These are phyloP conservation scores for Cetoscarus ocellatus DNA, from an alignment of 2,797 vertebrate species.

Conservation along the genomic window DNA sequence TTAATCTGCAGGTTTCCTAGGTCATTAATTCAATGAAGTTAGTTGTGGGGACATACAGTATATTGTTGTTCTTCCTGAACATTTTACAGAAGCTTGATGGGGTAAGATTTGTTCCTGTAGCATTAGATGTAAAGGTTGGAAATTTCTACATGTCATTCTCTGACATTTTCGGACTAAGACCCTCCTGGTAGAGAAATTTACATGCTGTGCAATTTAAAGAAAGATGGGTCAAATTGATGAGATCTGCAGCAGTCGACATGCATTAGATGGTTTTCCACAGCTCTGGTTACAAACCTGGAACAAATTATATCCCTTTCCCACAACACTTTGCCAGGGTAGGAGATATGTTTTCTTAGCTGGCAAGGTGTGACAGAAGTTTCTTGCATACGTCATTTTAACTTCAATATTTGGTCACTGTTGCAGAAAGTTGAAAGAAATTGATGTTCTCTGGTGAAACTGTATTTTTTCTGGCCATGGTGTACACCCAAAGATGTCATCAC, in stretches of 20 bases:
- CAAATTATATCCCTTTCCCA: slow-evolving; percentile 39
- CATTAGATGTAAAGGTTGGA: no score
- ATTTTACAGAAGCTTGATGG: no score
- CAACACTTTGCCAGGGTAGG: slow-evolving; percentile 27
- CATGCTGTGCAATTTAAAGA: slow-evolving; percentile 3
- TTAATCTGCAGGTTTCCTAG: no score
- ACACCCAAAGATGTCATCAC: slow-evolving; percentile 43
- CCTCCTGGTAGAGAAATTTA: no score
- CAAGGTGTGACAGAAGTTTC: slow-evolving; percentile 24
- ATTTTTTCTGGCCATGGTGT: slow-evolving; percentile 39
- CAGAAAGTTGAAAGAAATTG: slow-evolving; percentile 42
- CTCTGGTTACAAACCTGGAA: slow-evolving; percentile 24
- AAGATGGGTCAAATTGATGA: slow-evolving; percentile 29
- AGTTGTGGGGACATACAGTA: no score
- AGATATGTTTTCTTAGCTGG: slow-evolving; percentile 53
- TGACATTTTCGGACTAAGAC: no score
- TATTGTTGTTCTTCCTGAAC: no score
- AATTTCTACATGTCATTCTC: no score
- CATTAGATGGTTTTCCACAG: neutral
- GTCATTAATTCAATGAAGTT: no score
- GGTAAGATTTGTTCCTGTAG: no score
- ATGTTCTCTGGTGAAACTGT: slow-evolving; percentile 21
- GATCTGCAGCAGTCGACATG: neutral
- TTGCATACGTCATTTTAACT: slow-evolving; percentile 45
- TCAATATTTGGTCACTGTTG: slow-evolving; percentile 30